Percentiles rank a stretch among this genome's conserved stretches.
phyloP scores from a whole-genome alignment of 2,113 vertebrate genomes.

The Rhinogobius similis region DNA sequence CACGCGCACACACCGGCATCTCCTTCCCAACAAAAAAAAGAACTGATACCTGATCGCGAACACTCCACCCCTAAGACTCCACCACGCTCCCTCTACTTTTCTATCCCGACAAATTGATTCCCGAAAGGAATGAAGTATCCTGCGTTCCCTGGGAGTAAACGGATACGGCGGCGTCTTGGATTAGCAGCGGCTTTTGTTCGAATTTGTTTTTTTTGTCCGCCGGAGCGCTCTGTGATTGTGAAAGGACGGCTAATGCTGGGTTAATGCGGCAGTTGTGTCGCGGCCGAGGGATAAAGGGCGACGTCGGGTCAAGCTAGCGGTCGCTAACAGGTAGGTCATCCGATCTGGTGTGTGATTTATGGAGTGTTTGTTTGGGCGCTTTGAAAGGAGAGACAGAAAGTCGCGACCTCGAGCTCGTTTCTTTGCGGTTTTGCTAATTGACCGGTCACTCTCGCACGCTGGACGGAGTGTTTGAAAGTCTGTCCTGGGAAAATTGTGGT shows the following conservation, averaged over 20 bases:
- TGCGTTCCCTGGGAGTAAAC: constrained; percentile 40
- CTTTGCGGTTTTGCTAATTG: constrained; percentile 49
- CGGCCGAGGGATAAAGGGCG: constrained; percentile 12
- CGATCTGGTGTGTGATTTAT: constrained; percentile 63
- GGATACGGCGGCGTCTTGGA: constrained; percentile 40
- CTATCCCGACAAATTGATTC: constrained; percentile 73
- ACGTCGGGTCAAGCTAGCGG: constrained; percentile 39
- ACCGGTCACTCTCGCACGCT: constrained; percentile 39
- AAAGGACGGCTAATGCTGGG: neutral
- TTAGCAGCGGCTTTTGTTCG: constrained; percentile 36
- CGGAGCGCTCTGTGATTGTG: constrained; percentile 25
- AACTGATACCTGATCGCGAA: constrained; percentile 62
- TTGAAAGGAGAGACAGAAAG: constrained; percentile 58
- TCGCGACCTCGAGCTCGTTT: constrained; percentile 29
- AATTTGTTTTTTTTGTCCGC: constrained; percentile 40
- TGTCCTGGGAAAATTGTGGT: constrained; percentile 15
- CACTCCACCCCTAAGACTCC: neutral
- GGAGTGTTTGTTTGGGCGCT: constrained; percentile 35
- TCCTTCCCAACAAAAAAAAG: constrained; percentile 40
- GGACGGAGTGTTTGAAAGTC: constrained; percentile 6
- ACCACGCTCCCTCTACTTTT: constrained; percentile 26
- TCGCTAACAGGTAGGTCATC: constrained; percentile 61
- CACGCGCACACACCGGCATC: constrained; percentile 55
- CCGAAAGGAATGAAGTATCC: constrained; percentile 29
- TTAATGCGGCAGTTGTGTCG: constrained; percentile 1